A percentile compares a stretch with the other conserved stretches of the same genome.
Evolutionary conservation across 2,797 vertebrate genomes (phyloP).

Genomic region (Chrosomus eos): DNA sequence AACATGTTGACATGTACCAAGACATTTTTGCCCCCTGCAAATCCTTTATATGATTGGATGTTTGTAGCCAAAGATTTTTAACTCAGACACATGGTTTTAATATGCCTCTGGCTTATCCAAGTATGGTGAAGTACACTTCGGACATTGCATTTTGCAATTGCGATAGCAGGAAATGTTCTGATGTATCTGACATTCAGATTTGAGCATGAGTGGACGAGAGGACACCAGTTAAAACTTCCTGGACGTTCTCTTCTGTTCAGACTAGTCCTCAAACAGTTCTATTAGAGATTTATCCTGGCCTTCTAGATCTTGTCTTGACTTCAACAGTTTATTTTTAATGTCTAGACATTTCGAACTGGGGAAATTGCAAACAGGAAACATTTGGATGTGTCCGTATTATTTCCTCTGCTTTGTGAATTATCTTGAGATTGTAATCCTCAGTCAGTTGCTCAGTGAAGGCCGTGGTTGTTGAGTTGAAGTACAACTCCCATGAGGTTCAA

Average conservation of each 20-base stretch:
- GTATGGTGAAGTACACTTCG: slow-evolving; percentile 11
- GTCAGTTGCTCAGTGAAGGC: neutral
- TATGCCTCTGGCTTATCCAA: neutral
- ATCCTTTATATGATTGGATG: neutral
- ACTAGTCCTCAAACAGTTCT: neutral
- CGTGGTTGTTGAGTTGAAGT: slow-evolving; percentile 18
- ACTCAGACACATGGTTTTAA: neutral
- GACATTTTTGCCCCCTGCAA: neutral
- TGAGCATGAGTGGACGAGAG: neutral
- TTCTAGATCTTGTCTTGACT: slow-evolving; percentile 25
- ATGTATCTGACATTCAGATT: slow-evolving; percentile 11
- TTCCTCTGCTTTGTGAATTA: slow-evolving; percentile 3
- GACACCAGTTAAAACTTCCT: slow-evolving; percentile 13
- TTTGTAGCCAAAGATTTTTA: neutral
- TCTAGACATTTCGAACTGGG: slow-evolving; percentile 10
- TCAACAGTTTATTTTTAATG: neutral
- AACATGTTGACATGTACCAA: neutral
- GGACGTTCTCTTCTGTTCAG: neutral
- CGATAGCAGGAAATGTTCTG: neutral
- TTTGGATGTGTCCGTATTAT: slow-evolving; percentile 8
- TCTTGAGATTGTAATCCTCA: slow-evolving; percentile 30
- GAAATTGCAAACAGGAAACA: slow-evolving; percentile 15
- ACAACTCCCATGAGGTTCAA: slow-evolving; percentile 4
- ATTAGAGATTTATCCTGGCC: slow-evolving; percentile 18
- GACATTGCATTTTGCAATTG: neutral